Evolutionary conservation across 2,888 invertebrate species (phyloP).

Genomic region (Phaedon cochleariae): DNA sequence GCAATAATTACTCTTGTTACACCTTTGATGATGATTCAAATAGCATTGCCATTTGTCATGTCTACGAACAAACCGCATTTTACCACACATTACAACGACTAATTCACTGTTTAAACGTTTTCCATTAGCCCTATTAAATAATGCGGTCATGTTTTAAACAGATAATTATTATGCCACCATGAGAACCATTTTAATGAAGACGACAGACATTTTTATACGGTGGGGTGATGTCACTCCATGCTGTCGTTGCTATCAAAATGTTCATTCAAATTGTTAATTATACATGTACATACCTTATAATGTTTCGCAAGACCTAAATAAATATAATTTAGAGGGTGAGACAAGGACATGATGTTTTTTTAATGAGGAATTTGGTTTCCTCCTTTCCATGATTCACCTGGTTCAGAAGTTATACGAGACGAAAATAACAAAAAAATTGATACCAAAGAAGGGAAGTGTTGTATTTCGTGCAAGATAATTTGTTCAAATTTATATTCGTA

Average conservation of each 20-base stretch:
- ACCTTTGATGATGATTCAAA: neutral
- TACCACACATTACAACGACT: conserved; percentile 25
- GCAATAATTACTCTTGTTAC: neutral
- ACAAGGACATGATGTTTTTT: too few species aligned
- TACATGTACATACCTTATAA: too few species aligned
- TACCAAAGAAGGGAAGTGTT: too few species aligned
- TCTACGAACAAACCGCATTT: neutral
- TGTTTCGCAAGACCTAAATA: too few species aligned
- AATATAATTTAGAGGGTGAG: too few species aligned
- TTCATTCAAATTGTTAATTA: too few species aligned
- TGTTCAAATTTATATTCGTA: too few species aligned
- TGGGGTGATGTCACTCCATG: conserved; percentile 25
- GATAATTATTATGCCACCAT: conserved; percentile 27
- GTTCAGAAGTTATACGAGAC: too few species aligned
- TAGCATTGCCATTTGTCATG: neutral
- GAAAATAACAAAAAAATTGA: too few species aligned
- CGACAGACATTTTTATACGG: conserved; percentile 23
- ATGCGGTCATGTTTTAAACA: conserved; percentile 41
- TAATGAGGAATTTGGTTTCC: too few species aligned
- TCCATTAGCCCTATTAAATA: conserved; percentile 38
- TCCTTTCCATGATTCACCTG: too few species aligned
- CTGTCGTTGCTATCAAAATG: neutral
- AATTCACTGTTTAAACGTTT: conserved; percentile 33
- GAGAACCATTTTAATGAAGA: conserved; percentile 37
- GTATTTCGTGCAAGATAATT: too few species aligned